Percentiles rank a stretch among this genome's conserved stretches.
phyloP scores from a whole-genome alignment of 2,888 invertebrate genomes.

The Andrena bucephala region DNA sequence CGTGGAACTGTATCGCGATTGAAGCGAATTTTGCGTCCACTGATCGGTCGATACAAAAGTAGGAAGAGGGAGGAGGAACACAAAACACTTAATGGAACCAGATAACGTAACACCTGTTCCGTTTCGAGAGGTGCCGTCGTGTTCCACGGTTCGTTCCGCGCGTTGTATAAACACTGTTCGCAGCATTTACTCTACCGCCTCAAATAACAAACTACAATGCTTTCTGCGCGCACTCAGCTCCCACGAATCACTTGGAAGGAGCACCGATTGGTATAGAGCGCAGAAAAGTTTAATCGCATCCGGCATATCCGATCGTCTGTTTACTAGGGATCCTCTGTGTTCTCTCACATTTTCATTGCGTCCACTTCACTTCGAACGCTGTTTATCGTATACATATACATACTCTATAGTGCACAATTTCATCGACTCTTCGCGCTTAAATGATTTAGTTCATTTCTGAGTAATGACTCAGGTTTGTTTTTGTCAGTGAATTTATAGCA shows the following conservation, averaged over 20 bases:
- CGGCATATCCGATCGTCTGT: no score
- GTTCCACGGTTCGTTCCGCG: background rate
- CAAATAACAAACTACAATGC: background rate
- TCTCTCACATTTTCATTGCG: no score
- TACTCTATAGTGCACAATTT: no score
- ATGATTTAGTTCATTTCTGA: no score
- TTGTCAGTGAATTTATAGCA: no score
- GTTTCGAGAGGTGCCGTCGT: background rate
- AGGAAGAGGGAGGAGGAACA: background rate
- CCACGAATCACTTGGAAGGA: background rate
- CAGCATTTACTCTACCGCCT: background rate
- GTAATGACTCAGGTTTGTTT: no score
- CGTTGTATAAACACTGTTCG: conserved; percentile 43
- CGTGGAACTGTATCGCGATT: background rate
- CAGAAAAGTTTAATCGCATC: background rate
- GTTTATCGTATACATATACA: no score
- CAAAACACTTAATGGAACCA: background rate
- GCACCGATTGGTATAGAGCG: background rate
- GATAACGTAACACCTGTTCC: background rate
- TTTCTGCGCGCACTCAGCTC: background rate
- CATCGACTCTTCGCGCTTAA: no score
- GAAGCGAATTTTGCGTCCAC: background rate
- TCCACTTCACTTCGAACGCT: no score
- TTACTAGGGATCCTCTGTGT: no score
- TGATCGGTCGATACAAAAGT: background rate